Evolutionary conservation across 2,113 vertebrate species (phyloP).

Genomic region (Sapayoa aenigma): DNA sequence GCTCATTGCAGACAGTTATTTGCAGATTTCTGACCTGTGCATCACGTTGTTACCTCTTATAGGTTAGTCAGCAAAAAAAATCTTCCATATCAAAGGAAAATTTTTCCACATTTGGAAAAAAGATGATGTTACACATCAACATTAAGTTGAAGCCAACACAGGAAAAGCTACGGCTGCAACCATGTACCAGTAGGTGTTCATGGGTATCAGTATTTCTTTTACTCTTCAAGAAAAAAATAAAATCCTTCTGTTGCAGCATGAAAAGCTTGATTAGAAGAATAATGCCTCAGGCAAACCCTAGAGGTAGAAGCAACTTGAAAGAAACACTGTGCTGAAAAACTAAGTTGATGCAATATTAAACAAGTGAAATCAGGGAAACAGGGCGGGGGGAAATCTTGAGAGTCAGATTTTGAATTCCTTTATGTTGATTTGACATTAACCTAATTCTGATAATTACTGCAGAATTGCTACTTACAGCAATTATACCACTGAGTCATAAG

Average conservation of each 20-base stretch:
- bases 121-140: neutral
- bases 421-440: neutral
- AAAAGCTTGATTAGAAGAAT: constrained; percentile 53
- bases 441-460: neutral
- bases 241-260: neutral
- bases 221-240: neutral
- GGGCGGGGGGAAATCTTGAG: rapidly evolving
- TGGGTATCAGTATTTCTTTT: neutral
- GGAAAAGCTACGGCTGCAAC: neutral
- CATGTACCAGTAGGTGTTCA: neutral
- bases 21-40: neutral
- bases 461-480: neutral
- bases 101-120: neutral
- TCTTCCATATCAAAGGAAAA: neutral
- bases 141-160: neutral
- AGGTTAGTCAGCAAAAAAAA: rapidly evolving
- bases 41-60: neutral
- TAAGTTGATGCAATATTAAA: constrained; percentile 61
- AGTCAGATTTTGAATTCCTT: neutral
- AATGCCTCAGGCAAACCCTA: constrained; percentile 54
- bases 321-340: constrained; percentile 31
- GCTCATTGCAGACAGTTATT: neutral
- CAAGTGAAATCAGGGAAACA: neutral
- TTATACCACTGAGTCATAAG: neutral
- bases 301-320: constrained; percentile 57